phyloP scores from a whole-genome alignment of 1,140 invertebrate genomes.

The Apolygus lucorum region DNA sequence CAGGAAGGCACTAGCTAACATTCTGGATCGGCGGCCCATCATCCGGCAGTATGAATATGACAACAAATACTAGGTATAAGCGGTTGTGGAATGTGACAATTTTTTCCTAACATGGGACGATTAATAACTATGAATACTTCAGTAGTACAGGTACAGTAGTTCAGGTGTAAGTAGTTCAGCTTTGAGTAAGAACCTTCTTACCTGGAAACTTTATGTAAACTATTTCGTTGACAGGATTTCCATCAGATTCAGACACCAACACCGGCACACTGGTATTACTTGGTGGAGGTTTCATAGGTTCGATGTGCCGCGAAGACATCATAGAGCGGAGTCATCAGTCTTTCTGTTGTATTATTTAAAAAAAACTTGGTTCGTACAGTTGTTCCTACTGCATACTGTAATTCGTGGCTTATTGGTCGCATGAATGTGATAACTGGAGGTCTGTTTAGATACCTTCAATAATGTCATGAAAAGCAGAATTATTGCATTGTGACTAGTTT shows the following conservation, averaged over 20 bases:
- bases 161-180: neutral
- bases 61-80: neutral
- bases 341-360: no score
- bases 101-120: neutral
- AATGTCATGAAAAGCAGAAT: no score
- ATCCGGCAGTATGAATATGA: neutral
- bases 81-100: neutral
- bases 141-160: neutral
- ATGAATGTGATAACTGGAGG: no score
- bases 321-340: no score
- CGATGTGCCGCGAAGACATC: no score
- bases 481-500: no score
- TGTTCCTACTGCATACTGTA: no score
- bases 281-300: conserved; percentile 3
- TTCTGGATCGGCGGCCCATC: neutral
- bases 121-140: neutral
- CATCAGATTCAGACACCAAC: conserved; percentile 2
- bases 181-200: conserved; percentile 17
- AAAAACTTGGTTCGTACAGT: no score
- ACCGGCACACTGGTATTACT: neutral
- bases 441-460: no score
- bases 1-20: no score
- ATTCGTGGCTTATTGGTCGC: no score
- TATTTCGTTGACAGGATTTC: neutral
- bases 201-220: conserved; percentile 23